A percentile compares a stretch with the other conserved stretches of the same genome.
Evolutionary conservation across 2,113 vertebrate species (phyloP).

Genomic region (Panthera leo): DNA sequence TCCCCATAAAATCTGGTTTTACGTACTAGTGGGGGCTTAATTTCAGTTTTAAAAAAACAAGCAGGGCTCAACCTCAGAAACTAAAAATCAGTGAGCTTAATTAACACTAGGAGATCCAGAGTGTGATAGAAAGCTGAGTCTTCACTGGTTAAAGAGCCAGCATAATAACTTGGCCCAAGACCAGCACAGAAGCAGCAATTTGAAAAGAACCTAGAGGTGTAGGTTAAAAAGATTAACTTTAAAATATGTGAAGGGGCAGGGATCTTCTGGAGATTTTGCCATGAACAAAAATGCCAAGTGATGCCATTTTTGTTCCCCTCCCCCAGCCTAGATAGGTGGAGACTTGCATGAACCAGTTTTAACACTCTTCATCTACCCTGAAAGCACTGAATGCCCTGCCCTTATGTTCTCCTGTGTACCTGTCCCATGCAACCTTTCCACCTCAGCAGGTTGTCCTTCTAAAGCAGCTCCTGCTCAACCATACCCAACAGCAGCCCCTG

Average conservation of each 20-base stretch:
- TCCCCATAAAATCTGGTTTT: neutral
- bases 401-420: neutral
- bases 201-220: neutral
- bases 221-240: neutral
- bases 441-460: neutral
- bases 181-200: neutral
- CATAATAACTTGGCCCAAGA: neutral
- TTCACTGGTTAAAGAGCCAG: neutral
- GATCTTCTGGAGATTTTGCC: neutral
- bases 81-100: neutral
- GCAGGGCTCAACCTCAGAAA: neutral
- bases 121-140: neutral
- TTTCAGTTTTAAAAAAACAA: neutral
- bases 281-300: neutral
- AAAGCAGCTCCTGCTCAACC: neutral
- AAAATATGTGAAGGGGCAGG: neutral
- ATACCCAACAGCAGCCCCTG: neutral
- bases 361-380: neutral
- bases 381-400: neutral
- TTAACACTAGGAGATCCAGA: neutral
- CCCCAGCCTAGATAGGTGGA: neutral
- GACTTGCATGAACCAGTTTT: neutral
- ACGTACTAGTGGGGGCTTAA: neutral
- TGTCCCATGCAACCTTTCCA: neutral
- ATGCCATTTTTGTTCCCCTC: neutral